These are phyloP conservation scores for Poicephalus gulielmi DNA, from an alignment of 2,113 vertebrate species.

Conservation along the genomic window DNA sequence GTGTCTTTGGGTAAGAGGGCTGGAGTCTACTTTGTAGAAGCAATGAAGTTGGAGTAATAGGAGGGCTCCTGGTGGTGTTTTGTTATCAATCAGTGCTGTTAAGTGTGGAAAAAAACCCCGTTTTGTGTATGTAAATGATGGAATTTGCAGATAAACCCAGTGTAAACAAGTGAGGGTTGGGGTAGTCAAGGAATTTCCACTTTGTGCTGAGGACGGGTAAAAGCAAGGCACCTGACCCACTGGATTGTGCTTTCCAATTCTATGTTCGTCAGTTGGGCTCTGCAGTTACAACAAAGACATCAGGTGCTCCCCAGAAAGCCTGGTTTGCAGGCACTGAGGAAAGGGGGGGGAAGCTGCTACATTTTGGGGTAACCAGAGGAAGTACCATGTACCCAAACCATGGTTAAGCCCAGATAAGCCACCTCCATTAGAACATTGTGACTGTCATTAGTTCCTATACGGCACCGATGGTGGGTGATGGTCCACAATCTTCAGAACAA, in stretches of 20 bases:
- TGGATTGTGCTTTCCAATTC: not conserved
- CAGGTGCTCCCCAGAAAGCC: not conserved
- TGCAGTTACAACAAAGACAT: not conserved
- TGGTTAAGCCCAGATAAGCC: not conserved
- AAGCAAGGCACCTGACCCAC: fast-evolving
- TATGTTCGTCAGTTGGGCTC: not conserved
- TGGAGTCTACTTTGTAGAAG: not conserved
- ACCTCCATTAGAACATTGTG: not conserved
- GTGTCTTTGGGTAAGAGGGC: fast-evolving
- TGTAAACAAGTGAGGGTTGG: not conserved
- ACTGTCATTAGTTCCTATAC: fast-evolving
- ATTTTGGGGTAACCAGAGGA: not conserved
- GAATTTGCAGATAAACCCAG: not conserved
- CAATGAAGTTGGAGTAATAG: not conserved
- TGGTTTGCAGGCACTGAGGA: not conserved
- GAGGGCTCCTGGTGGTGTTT: not conserved
- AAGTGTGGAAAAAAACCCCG: not conserved
- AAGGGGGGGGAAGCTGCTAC: not conserved
- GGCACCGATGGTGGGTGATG: fast-evolving
- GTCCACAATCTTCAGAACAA: not conserved
- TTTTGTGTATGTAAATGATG: not conserved
- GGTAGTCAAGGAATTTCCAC: not conserved
- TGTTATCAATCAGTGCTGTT: not conserved
- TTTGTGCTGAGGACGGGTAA: not conserved
- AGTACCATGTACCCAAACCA: fast-evolving